Evolutionary conservation across 2,797 vertebrate species (phyloP).

Genomic region (Heterohyrax brucei): DNA sequence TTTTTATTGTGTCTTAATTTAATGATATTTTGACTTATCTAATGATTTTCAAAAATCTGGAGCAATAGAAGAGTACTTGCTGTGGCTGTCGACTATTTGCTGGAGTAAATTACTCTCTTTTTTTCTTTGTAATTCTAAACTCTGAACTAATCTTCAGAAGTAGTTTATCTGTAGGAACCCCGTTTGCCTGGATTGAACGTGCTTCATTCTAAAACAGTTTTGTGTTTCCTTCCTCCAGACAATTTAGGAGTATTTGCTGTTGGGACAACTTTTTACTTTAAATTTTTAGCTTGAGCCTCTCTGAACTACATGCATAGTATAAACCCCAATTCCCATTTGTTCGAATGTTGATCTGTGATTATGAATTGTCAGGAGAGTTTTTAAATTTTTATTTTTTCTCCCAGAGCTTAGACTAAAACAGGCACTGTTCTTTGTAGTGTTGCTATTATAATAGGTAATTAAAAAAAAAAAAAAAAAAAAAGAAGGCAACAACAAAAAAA

Average conservation of each 20-base stretch:
- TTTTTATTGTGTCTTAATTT: background rate
- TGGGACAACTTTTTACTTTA: background rate
- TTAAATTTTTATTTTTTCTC: background rate
- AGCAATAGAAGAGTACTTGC: background rate
- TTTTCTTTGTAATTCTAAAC: background rate
- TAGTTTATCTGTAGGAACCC: background rate
- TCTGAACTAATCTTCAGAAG: background rate
- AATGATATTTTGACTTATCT: slow-evolving; percentile 12
- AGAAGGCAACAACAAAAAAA: too few relatives aligned
- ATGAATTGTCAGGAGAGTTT: background rate
- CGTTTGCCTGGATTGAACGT: background rate
- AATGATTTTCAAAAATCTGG: background rate
- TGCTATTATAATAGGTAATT: background rate
- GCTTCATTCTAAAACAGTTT: background rate
- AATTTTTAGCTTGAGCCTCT: background rate
- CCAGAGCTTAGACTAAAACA: background rate
- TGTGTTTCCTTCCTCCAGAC: background rate
- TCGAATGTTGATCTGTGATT: slow-evolving; percentile 18
- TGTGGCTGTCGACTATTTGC: background rate
- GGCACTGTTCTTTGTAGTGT: background rate
- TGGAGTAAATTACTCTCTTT: background rate
- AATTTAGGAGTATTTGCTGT: background rate
- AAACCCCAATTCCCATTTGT: background rate
- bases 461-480: too few relatives aligned
- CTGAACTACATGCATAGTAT: background rate